These are phyloP conservation scores for Andrena chrysosceles DNA, from an alignment of 2,888 invertebrate species.

Conservation along the genomic window DNA sequence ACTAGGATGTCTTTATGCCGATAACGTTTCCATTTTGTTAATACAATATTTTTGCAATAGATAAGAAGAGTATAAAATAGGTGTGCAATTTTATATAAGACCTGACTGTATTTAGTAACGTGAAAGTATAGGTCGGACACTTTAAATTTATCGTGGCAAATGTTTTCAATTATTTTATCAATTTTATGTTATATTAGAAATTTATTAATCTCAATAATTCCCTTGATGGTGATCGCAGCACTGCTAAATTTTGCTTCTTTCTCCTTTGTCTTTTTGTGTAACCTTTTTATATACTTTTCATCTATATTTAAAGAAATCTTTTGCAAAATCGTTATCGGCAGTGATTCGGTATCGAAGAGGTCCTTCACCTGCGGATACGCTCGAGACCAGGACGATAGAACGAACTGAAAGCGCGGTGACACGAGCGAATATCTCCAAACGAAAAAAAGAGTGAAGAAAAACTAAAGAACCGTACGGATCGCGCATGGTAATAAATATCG, in stretches of 20 bases:
- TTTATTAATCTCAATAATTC: no score
- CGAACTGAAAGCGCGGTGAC: constrained; percentile 55
- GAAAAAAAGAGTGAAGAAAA: constrained; percentile 72
- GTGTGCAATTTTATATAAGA: background rate
- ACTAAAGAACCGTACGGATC: constrained; percentile 41
- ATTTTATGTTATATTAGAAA: no score
- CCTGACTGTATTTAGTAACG: background rate
- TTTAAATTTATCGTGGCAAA: no score
- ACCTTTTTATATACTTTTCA: background rate
- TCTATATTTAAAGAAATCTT: background rate
- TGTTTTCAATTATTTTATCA: no score
- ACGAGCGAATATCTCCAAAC: constrained; percentile 60
- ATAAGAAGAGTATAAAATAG: background rate
- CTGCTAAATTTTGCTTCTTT: background rate
- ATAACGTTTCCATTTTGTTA: constrained; percentile 24
- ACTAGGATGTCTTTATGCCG: constrained; percentile 12
- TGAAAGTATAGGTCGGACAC: no score
- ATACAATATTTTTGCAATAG: background rate
- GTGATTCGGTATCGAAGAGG: constrained; percentile 32
- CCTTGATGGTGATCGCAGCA: no score
- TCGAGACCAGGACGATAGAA: constrained; percentile 66
- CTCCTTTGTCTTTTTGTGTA: background rate
- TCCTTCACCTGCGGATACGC: constrained; percentile 64
- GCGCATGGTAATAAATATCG: constrained; percentile 49
- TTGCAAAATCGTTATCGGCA: constrained; percentile 45